Evolutionary conservation across 2,797 vertebrate species (phyloP), one percentile per base, ranked within the genome.

Genomic region (Microhierax caerulescens): DNA sequence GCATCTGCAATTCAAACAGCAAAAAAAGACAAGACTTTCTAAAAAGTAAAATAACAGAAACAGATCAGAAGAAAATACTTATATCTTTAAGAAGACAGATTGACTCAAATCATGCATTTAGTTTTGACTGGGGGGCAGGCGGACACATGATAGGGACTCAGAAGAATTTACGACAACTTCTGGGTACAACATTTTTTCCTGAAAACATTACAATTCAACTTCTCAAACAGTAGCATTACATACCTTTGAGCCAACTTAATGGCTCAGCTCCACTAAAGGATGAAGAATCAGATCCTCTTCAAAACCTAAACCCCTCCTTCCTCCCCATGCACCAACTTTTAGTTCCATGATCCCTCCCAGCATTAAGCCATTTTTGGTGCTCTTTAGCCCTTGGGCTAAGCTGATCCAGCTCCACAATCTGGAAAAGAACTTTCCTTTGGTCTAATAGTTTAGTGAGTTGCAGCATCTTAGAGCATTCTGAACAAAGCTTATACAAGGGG

Each of bases 1-100:
- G 72, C 78, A 4, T 87, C 97, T 97, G 72, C 43, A 97, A 85
- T 79, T 86, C 25, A 95, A 96, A 96, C 41, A 43, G 15, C 39
- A 76, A 88, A 45, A 68, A 39, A 79, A 94, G 27, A 80, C 11
- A 77, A 93, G 39, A 84, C 12, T 59, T 43, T 45, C 16, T 60
- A 28, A 72, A 81, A 85, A 72, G 67, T 59, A 75, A 85, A 69
- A 41, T 19, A 84, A 57, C 24, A 85, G 57, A 78, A 92, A 54
- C 3, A 4, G 7, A 78, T 50, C 11, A 51, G 9, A 73, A 57
- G 34, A 80, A 87, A 85, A 85, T 19, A 61, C 4, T 9, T 70
- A 3, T 3, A 30, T 20, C 32, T 78, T 93, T 63, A 72, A 84
- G 39, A 56, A 16, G 53, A 65, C 0, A 63, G 27, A 41, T 51